A percentile compares a stretch with the other conserved stretches of the same genome.
Evolutionary conservation across 1,140 invertebrate species (phyloP).

Genomic region (Drosophila takahashii): DNA sequence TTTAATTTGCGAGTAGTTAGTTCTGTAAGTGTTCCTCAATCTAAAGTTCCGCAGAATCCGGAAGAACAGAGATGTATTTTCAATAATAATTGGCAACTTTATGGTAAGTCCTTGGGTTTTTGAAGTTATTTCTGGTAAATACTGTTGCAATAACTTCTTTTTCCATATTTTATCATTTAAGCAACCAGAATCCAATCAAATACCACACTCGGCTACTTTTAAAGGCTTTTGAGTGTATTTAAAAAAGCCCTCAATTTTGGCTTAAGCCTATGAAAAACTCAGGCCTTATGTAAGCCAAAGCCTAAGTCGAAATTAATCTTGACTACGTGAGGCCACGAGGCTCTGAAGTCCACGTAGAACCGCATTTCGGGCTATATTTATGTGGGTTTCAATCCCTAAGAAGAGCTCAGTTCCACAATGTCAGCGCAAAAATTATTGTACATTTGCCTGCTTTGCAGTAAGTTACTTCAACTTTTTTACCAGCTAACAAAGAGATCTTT

Average conservation of each 20-base stretch:
- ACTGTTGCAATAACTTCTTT: too few relatives aligned
- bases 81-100: too few relatives aligned
- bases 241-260: neutral
- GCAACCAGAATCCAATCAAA: too few relatives aligned
- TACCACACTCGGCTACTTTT: too few relatives aligned
- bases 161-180: too few relatives aligned
- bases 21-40: too few relatives aligned
- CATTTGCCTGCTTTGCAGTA: constrained; percentile 14
- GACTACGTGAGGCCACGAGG: constrained; percentile 16
- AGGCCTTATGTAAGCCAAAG: constrained; percentile 4
- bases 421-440: constrained; percentile 18
- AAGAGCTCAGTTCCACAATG: constrained; percentile 23
- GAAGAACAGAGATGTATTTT: too few relatives aligned
- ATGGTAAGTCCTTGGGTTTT: too few relatives aligned
- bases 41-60: too few relatives aligned
- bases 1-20: too few relatives aligned
- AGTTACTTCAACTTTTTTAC: constrained; percentile 5
- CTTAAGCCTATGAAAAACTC: neutral
- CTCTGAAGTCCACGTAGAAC: constrained; percentile 23
- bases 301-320: constrained; percentile 9
- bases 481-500: neutral
- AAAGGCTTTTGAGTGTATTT: too few relatives aligned
- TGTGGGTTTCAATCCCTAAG: neutral
- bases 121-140: too few relatives aligned
- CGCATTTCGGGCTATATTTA: constrained; percentile 40